Conservation (phyloP, 2,888 invertebrate species). For the Cordylochernes scorpioides region DNA sequence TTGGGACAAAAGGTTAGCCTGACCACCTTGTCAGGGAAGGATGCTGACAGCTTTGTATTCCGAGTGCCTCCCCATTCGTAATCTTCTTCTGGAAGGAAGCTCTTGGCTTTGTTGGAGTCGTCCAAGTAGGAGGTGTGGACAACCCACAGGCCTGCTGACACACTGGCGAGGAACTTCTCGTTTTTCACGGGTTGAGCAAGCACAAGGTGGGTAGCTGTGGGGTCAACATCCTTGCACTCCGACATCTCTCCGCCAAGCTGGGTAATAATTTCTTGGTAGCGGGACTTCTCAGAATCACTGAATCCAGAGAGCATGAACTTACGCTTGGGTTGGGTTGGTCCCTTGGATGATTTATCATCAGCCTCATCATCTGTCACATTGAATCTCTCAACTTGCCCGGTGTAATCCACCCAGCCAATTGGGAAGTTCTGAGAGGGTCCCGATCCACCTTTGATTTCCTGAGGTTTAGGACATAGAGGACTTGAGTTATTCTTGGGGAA, state of each 20-base stretch:
- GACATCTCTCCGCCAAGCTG: constrained; percentile 37
- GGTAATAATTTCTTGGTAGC: constrained; percentile 30
- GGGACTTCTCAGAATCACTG: constrained; percentile 19
- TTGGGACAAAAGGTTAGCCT: constrained; percentile 21
- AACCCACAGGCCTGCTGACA: constrained; percentile 70
- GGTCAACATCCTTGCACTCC: constrained; percentile 31
- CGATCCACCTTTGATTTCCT: neutral
- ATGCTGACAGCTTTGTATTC: constrained; percentile 18
- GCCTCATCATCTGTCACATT: no score
- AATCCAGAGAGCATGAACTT: constrained; percentile 20
- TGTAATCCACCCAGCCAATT: constrained; percentile 24
- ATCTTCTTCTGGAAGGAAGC: constrained; percentile 45
- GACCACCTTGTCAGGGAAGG: constrained; percentile 7
- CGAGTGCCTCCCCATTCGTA: constrained; percentile 58
- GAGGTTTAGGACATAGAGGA: neutral
- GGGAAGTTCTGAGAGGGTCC: constrained; percentile 18
- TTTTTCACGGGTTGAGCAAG: constrained; percentile 43
- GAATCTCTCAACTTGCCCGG: constrained; percentile 17
- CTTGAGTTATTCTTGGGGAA: constrained; percentile 1
- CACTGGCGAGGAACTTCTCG: constrained; percentile 58
- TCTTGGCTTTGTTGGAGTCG: constrained; percentile 32
- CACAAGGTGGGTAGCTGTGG: constrained; percentile 42
- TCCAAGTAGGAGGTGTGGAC: constrained; percentile 49
- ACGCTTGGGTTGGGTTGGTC: no score
- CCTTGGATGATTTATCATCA: no score